A percentile compares a stretch with the other conserved stretches of the same genome.
Conservation (phyloP, 1,140 invertebrate genomes). For the Prorops nasuta region DNA sequence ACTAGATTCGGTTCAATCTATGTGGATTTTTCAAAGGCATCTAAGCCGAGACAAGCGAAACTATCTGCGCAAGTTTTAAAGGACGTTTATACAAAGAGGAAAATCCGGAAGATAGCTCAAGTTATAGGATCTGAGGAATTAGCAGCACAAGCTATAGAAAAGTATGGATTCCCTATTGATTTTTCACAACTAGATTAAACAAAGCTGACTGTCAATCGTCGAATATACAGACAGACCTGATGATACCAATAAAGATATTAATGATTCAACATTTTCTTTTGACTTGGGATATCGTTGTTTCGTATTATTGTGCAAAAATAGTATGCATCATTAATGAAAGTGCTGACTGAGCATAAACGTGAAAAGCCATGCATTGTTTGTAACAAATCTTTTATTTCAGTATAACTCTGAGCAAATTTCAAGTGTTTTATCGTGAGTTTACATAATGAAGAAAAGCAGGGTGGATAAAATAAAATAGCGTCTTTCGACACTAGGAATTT, state of each 20-base stretch:
- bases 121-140: not conserved
- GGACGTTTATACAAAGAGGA: not conserved
- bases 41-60: not conserved
- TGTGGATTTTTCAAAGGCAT: not conserved
- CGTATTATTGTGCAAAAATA: no score
- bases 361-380: no score
- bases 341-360: no score
- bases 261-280: not conserved
- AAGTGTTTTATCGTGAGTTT: no score
- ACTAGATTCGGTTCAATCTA: not conserved
- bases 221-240: not conserved
- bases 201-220: not conserved
- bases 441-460: no score
- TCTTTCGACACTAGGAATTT: slow-evolving; percentile 28
- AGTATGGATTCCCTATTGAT: not conserved
- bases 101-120: not conserved
- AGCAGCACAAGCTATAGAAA: not conserved
- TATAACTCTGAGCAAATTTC: no score
- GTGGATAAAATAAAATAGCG: no score
- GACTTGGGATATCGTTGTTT: not conserved
- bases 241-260: no score
- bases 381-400: no score
- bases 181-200: no score
- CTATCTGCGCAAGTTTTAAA: not conserved
- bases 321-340: no score